Conservation (phyloP, 2,113 vertebrate species). For the Microcebus griseorufus region DNA sequence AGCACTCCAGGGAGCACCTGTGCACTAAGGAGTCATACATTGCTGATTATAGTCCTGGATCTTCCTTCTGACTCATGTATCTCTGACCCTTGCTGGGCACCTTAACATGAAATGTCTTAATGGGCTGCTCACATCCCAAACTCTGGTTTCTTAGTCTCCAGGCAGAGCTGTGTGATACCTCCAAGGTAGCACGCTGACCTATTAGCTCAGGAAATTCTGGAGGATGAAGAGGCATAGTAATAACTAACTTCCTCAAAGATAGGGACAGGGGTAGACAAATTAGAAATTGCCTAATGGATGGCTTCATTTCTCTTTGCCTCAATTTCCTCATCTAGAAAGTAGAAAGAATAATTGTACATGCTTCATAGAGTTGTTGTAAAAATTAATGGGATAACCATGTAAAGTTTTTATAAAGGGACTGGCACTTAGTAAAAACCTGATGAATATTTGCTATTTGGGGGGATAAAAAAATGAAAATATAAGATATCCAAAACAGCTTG, state of each 20-base stretch:
- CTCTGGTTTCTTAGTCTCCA: not conserved
- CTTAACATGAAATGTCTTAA: not conserved
- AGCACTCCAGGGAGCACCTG: not conserved
- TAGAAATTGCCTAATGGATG: not conserved
- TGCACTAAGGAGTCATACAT: not conserved
- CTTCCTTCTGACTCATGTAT: not conserved
- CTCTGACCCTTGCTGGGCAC: not conserved
- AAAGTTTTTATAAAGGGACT: not conserved
- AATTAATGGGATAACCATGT: not conserved
- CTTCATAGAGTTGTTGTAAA: not conserved
- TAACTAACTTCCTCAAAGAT: not conserved
- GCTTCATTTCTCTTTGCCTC: not conserved
- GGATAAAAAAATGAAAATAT: not conserved
- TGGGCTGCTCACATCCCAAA: not conserved
- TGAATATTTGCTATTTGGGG: not conserved
- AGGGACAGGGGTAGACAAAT: not conserved
- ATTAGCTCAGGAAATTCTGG: not conserved
- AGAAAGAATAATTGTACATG: not conserved
- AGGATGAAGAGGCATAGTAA: not conserved
- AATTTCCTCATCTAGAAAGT: constrained; percentile 1
- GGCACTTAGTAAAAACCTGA: not conserved
- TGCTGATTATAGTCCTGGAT: not conserved
- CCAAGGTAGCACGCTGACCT: not conserved
- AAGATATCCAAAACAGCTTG: not conserved
- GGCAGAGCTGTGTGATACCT: not conserved